Percentiles rank a stretch among this genome's conserved stretches.
phyloP scores from a whole-genome alignment of 2,113 vertebrate species.

The Corythoichthys haematopterus region DNA sequence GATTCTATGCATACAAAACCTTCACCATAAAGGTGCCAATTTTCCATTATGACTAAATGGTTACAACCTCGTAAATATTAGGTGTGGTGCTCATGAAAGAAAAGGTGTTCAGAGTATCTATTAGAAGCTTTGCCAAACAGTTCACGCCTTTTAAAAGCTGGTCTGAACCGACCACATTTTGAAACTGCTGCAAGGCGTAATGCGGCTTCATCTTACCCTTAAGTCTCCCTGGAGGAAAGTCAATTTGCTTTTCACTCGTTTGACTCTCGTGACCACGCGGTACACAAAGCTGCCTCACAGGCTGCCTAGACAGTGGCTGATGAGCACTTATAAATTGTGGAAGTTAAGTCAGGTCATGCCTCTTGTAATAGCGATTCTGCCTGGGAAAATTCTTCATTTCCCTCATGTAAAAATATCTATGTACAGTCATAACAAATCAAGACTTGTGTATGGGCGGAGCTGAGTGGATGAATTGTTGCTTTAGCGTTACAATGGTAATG shows the following conservation, averaged over 20 bases:
- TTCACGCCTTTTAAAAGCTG: conserved; percentile 8
- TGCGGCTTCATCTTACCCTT: conserved; percentile 39
- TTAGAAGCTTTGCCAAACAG: conserved; percentile 1
- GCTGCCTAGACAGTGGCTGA: not conserved
- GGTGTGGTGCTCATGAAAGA: too few relatives aligned
- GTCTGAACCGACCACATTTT: conserved; percentile 33
- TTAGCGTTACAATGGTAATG: too few relatives aligned
- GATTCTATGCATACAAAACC: too few relatives aligned
- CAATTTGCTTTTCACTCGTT: conserved; percentile 58
- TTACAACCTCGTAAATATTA: too few relatives aligned
- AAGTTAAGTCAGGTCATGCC: not conserved
- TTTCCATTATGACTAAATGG: too few relatives aligned
- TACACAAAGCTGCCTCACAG: conserved; percentile 26
- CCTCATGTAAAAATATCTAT: not conserved
- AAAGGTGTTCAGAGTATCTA: too few relatives aligned
- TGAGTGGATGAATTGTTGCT: too few relatives aligned
- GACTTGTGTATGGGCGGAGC: too few relatives aligned
- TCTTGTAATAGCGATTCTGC: not conserved
- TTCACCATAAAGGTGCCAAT: too few relatives aligned
- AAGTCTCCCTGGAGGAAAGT: conserved; percentile 54
- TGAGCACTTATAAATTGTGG: not conserved
- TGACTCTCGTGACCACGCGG: conserved; percentile 28
- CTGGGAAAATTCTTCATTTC: not conserved
- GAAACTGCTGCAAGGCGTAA: conserved; percentile 29
- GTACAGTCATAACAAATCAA: too few relatives aligned